Base-by-base conservation (phyloP, 2,888 invertebrate genomes). In the Ochropleura plecta region DNA sequence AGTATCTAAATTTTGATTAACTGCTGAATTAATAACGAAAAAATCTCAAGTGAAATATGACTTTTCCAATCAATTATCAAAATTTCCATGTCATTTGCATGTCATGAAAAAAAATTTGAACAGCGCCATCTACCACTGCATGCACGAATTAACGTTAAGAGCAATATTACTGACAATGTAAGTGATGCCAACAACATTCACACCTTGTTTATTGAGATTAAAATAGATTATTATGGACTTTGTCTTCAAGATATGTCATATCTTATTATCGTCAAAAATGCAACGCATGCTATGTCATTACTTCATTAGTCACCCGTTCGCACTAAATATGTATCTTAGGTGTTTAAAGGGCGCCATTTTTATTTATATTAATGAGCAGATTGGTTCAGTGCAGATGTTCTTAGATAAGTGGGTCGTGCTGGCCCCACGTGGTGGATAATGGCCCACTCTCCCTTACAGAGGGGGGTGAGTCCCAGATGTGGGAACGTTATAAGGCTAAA, bases 201-300 rank as follows among this genome's bases (percentile, higher is more conserved):
- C 48, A 53, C 7, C 67, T 51, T 65, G 64, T 74, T 63, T 68
- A 60, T 57, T 48, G 4, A 44, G 42, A 79, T 60, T n/a, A 55
- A 79, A 73, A 73, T 73, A 81, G 67, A 68, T 14, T 7, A 57
- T 30, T 57, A 1, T 62, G 67, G 64, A 83, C 83, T 73, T 78
- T 68, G 55, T 30, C 7, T n/a, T 65, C 10, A 48, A 51, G 20
- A 18, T 46, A 48, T 16, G 20, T 20, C 44, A 16, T 30, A 30
- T 30, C 30, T 30, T 30, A 30, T 30, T 30, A 30, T 30, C 30
- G 5, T 42, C 40, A 69, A 51, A 62, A 55, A 82, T n/a, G n/a
- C 4, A 20, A 51, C 14, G 40, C 20, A 16, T 70, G 70, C 20
- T 77, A n/a, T 30, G 18, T 49, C 12, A 77, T 48, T 70, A 30